These are phyloP conservation scores for Sporophila hypoxantha DNA, from an alignment of 2,113 vertebrate species.

Conservation along the genomic window DNA sequence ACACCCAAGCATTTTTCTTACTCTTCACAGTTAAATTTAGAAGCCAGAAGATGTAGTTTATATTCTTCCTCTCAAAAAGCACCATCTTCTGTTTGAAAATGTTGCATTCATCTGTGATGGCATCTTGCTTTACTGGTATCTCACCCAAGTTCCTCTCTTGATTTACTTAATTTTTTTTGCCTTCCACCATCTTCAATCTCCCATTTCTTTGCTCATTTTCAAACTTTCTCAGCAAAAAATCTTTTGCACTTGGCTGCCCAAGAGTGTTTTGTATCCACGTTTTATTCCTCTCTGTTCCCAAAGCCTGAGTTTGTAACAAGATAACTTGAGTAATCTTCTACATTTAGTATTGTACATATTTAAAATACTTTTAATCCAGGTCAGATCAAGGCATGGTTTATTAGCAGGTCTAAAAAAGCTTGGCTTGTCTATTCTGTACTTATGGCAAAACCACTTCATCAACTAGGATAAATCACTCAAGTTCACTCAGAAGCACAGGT, in stretches of 20 bases:
- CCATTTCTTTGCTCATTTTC: not conserved
- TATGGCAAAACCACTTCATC: not conserved
- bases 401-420: not conserved
- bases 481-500: not conserved
- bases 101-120: not conserved
- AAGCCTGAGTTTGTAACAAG: not conserved
- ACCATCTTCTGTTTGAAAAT: not conserved
- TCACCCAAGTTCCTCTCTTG: not conserved
- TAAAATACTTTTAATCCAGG: not conserved
- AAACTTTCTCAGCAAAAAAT: not conserved
- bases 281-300: not conserved
- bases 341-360: not conserved
- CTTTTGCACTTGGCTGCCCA: not conserved
- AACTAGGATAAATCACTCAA: not conserved
- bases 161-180: not conserved
- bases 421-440: not conserved
- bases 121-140: not conserved
- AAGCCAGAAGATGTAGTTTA: not conserved
- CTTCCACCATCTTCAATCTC: not conserved
- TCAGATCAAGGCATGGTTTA: not conserved
- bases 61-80: not conserved
- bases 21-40: constrained; percentile 19
- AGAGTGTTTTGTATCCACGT: not conserved
- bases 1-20: constrained; percentile 6
- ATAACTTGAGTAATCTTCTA: not conserved